These are phyloP conservation scores for Allygus modestus DNA, from an alignment of 2,888 invertebrate species.

Conservation along the genomic window DNA sequence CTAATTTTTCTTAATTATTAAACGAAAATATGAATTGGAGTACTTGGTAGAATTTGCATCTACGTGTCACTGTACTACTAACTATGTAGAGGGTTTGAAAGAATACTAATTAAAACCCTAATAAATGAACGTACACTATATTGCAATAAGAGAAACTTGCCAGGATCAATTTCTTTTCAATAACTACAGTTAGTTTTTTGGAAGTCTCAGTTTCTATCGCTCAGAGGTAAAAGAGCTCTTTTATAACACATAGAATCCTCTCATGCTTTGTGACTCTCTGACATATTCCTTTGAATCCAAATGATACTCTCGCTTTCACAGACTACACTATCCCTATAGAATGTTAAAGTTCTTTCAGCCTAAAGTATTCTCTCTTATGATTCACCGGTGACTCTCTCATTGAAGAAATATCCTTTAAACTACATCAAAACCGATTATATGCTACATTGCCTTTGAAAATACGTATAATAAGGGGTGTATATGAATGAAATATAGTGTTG, in stretches of 20 bases:
- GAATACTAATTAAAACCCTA: no score
- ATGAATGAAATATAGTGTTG: no score
- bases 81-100: no score
- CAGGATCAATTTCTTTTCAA: not conserved
- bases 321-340: slow-evolving; percentile 15
- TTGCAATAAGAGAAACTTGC: no score
- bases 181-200: not conserved
- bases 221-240: slow-evolving; percentile 32
- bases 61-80: no score
- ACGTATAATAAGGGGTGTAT: no score
- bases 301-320: slow-evolving; percentile 24
- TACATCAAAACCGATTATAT: not conserved
- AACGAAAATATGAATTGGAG: no score
- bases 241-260: slow-evolving; percentile 24
- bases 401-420: not conserved
- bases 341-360: slow-evolving; percentile 20
- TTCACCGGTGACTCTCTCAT: slow-evolving; percentile 11
- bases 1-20: no score
- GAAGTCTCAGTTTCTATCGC: not conserved
- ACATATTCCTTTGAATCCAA: slow-evolving; percentile 34
- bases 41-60: no score
- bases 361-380: slow-evolving; percentile 22
- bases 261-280: slow-evolving; percentile 26
- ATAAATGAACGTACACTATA: not conserved
- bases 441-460: no score